Evolutionary conservation across 92 coral and sea anemone genomes (phyloP).

Genomic region (Epizoanthus scotinus): DNA sequence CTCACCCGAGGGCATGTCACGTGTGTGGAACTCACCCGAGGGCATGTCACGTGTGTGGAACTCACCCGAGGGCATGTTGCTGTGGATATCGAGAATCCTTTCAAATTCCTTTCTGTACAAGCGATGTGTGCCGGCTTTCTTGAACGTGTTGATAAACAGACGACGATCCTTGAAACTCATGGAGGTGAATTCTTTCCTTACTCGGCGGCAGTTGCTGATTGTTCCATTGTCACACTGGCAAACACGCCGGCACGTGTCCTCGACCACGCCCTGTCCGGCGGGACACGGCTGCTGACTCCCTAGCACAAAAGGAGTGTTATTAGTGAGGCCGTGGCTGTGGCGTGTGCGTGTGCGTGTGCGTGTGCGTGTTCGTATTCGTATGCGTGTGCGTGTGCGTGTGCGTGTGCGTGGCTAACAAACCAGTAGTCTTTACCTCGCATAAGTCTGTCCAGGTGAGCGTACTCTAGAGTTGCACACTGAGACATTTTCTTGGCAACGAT

Average conservation of each 20-base stretch:
- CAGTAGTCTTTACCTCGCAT: background rate
- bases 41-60: too few species aligned
- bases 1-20: too few species aligned
- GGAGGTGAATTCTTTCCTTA: constrained; percentile 54
- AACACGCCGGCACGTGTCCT: constrained; percentile 61
- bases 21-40: too few species aligned
- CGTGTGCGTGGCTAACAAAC: background rate
- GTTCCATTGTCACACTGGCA: constrained; percentile 52
- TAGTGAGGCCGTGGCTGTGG: too few species aligned
- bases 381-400: too few species aligned
- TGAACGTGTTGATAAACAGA: constrained; percentile 49
- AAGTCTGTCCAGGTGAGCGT: constrained; percentile 5
- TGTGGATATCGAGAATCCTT: constrained; percentile 27
- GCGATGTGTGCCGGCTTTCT: constrained; percentile 35
- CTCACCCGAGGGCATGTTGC: constrained; percentile 8
- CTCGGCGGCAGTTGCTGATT: constrained; percentile 50
- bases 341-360: too few species aligned
- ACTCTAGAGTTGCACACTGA: constrained; percentile 4
- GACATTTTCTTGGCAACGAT: background rate
- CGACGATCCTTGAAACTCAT: constrained; percentile 47
- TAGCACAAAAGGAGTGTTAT: background rate
- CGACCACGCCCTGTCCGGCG: background rate
- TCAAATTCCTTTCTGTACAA: constrained; percentile 38
- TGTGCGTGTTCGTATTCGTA: too few species aligned
- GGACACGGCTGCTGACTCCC: background rate